phyloP scores from a whole-genome alignment of 2,888 invertebrate species.

The Ptilodon capucinus region DNA sequence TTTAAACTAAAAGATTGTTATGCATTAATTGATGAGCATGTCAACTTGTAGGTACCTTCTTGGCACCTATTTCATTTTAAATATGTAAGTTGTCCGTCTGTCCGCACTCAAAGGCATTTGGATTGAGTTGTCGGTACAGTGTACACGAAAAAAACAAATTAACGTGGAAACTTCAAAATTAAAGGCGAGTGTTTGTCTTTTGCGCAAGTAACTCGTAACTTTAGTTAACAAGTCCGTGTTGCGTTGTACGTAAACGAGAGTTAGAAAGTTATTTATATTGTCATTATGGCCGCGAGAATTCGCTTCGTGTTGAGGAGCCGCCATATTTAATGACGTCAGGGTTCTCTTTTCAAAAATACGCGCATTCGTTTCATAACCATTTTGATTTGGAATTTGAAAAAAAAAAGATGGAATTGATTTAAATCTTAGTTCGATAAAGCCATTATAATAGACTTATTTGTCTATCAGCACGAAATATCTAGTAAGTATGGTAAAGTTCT shows the following conservation, averaged over 20 bases:
- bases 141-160: conserved; percentile 31
- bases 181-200: conserved; percentile 11
- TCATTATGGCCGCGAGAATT: background rate
- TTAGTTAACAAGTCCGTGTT: conserved; percentile 6
- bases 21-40: too few species aligned
- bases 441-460: background rate
- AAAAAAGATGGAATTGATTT: background rate
- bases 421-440: background rate
- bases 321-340: background rate
- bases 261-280: conserved; percentile 3
- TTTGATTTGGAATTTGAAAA: background rate
- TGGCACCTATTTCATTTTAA: too few species aligned
- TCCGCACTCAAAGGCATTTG: conserved; percentile 24
- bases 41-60: too few species aligned
- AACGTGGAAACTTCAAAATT: conserved; percentile 26
- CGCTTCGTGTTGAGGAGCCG: background rate
- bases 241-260: conserved; percentile 2
- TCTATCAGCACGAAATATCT: background rate
- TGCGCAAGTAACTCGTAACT: conserved; percentile 6
- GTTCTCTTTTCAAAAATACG: background rate
- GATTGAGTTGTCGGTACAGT: conserved; percentile 46
- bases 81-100: background rate
- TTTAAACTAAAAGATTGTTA: too few species aligned
- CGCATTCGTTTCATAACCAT: background rate
- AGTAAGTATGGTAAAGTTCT: background rate